Conservation (phyloP, 2,797 vertebrate species). For the Columba guinea region DNA sequence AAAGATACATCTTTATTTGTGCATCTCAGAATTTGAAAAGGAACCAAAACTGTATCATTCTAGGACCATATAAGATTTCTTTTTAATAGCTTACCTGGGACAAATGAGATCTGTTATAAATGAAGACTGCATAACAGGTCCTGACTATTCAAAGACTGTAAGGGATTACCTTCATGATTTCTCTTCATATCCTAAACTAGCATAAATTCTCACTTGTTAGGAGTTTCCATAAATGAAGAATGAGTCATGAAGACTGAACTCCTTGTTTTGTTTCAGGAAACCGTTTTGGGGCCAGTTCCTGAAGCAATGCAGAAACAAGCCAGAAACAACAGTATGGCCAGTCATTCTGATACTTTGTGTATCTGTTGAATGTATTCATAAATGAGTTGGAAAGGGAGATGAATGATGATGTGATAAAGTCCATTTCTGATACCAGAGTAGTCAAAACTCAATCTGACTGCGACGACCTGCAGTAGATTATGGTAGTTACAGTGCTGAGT, state of each 20-base stretch:
- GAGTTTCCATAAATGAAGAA: not conserved
- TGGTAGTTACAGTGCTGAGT: not conserved
- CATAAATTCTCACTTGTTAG: not conserved
- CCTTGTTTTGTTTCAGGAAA: not conserved
- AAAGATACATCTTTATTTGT: not conserved
- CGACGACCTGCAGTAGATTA: not conserved
- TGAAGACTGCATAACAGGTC: not conserved
- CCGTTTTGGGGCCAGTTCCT: not conserved
- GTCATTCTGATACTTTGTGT: not conserved
- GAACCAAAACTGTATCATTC: not conserved
- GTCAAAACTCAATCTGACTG: not conserved
- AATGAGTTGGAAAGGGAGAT: not conserved
- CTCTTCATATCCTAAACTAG: not conserved
- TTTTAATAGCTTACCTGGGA: not conserved
- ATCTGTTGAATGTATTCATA: not conserved
- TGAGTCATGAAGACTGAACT: not conserved
- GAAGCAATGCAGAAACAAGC: not conserved
- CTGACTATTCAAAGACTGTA: not conserved
- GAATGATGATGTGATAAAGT: not conserved
- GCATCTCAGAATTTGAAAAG: not conserved
- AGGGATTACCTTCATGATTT: not conserved
- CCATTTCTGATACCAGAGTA: not conserved
- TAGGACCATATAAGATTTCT: not conserved
- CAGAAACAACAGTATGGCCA: not conserved
- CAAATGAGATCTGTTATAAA: not conserved